phyloP scores from a whole-genome alignment of 2,113 vertebrate genomes.

The Aramus guarauna region DNA sequence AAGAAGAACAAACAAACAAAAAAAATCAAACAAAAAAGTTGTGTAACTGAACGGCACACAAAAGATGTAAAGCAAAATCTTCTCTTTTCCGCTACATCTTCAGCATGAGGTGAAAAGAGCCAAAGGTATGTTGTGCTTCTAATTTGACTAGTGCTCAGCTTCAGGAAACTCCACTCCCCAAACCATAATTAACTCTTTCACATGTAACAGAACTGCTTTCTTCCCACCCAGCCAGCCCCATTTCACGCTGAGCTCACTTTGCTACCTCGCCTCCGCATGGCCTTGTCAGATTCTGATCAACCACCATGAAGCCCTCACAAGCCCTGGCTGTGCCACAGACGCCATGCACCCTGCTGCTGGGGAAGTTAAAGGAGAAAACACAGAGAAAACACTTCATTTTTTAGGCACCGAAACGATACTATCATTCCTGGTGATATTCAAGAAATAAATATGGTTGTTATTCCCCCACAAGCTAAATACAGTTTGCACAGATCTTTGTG shows the following conservation, averaged over 20 bases:
- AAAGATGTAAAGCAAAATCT: neutral
- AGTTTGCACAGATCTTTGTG: neutral
- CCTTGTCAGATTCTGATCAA: too few species aligned
- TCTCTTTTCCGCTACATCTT: neutral
- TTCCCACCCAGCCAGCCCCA: neutral
- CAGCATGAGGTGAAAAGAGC: neutral
- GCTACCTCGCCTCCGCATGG: neutral
- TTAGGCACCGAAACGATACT: neutral
- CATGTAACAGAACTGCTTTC: neutral
- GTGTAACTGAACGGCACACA: neutral
- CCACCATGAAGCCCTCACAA: neutral
- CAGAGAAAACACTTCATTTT: neutral
- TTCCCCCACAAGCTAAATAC: neutral
- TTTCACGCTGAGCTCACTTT: neutral
- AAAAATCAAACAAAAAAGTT: neutral
- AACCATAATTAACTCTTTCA: neutral
- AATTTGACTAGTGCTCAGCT: neutral
- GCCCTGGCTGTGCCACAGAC: neutral
- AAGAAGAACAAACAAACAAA: neutral
- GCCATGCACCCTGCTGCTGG: rapidly evolving
- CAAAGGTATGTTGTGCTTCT: neutral
- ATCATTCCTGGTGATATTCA: neutral
- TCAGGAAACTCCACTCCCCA: neutral
- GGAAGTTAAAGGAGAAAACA: neutral
- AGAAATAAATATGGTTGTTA: neutral